Evolutionary conservation across 1,140 invertebrate genomes (phyloP).

Genomic region (Frieseomelitta varia): DNA sequence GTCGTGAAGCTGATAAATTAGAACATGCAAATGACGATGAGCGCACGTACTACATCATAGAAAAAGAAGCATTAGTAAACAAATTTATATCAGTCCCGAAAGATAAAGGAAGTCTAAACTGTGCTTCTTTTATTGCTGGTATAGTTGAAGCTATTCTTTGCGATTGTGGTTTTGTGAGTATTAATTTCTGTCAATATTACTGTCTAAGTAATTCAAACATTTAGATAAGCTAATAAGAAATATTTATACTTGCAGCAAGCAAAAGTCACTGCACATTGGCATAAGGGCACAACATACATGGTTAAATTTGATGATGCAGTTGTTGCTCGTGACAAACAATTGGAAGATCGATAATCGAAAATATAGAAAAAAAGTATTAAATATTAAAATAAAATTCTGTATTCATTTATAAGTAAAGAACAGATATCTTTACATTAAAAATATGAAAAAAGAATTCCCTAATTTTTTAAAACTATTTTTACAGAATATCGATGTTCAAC

Average conservation of each 20-base stretch:
- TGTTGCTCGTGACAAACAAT: slow-evolving; percentile 94
- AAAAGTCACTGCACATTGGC: slow-evolving; percentile 99
- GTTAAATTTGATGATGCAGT: slow-evolving; percentile 99
- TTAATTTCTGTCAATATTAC: not conserved
- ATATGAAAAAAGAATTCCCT: not conserved
- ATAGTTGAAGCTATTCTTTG: slow-evolving; percentile 98
- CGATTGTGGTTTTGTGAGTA: slow-evolving; percentile 97
- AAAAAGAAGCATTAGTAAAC: slow-evolving; percentile 98
- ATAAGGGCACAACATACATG: slow-evolving; percentile 99
- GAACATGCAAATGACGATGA: slow-evolving; percentile 99
- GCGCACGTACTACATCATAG: slow-evolving; percentile 98
- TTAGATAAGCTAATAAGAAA: not conserved
- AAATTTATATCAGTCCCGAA: slow-evolving; percentile 98
- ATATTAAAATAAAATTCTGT: not conserved
- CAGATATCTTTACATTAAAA: not conserved
- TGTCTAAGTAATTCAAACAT: not conserved
- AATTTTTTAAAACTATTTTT: not conserved
- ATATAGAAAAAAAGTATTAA: not conserved
- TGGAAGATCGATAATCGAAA: slow-evolving; percentile 90
- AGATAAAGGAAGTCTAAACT: slow-evolving; percentile 98
- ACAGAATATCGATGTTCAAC: not conserved
- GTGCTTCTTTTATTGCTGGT: slow-evolving; percentile 98
- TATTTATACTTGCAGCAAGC: slow-evolving; percentile 87
- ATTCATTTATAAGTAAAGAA: not conserved
- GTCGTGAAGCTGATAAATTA: slow-evolving; percentile 98